Percentiles rank a stretch among this genome's conserved stretches.
Evolutionary conservation across 1,140 invertebrate genomes (phyloP).

Genomic region (Plectus sambesii): DNA sequence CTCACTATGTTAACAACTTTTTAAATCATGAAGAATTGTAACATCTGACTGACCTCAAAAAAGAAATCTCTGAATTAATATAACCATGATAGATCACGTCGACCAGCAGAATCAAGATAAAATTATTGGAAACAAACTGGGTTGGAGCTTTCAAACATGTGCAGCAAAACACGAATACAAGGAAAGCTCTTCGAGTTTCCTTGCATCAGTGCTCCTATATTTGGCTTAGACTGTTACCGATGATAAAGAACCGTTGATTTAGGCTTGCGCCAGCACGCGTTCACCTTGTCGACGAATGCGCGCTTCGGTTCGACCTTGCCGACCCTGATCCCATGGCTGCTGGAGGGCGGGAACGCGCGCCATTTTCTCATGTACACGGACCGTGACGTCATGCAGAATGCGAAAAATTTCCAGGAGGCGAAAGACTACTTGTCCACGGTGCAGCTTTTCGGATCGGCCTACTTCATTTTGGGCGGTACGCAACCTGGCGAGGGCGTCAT

Average conservation of each 20-base stretch:
- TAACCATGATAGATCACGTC: background rate
- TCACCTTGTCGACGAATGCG: constrained; percentile 15
- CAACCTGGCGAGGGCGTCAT: constrained; percentile 12
- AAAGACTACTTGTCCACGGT: constrained; percentile 4
- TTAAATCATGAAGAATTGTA: no score
- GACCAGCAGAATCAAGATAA: no score
- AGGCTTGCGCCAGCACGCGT: constrained; percentile 11
- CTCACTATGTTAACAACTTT: no score
- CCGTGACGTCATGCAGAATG: background rate
- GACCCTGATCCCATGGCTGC: constrained; percentile 12
- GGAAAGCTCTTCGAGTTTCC: no score
- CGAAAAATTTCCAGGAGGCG: constrained; percentile 5
- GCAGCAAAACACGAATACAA: no score
- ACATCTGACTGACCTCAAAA: no score
- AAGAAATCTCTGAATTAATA: constrained; percentile 3
- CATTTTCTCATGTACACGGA: constrained; percentile 3
- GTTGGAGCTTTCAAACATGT: no score
- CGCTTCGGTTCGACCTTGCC: constrained; percentile 4
- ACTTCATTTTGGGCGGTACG: constrained; percentile 14
- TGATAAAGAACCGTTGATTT: no score
- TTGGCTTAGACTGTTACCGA: no score
- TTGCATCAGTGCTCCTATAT: no score
- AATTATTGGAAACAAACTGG: no score
- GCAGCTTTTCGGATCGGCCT: constrained; percentile 7
- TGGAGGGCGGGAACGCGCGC: constrained; percentile 5